These are phyloP conservation scores for Eufriesea mexicana DNA, from an alignment of 1,140 invertebrate genomes.

Conservation along the genomic window DNA sequence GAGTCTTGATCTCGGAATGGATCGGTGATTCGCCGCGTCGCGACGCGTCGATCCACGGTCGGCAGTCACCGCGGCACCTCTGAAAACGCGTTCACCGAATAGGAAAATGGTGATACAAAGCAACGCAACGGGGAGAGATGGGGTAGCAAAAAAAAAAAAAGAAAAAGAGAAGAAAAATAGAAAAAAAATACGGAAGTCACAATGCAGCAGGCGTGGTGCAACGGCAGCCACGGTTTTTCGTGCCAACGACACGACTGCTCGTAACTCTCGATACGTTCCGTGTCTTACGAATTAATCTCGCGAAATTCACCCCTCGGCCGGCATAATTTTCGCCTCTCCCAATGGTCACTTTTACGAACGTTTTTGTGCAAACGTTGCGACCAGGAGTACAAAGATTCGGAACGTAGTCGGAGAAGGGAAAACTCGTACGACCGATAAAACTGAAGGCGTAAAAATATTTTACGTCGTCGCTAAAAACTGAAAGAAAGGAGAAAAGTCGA, in stretches of 20 bases:
- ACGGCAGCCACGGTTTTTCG: slow-evolving; percentile 23
- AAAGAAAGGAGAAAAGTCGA: not conserved
- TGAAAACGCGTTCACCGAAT: slow-evolving; percentile 8
- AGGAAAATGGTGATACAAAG: slow-evolving; percentile 3
- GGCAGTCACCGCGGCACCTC: not conserved
- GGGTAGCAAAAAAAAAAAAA: not conserved
- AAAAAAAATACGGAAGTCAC: too few species aligned
- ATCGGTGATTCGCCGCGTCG: not conserved
- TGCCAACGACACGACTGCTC: slow-evolving; percentile 60
- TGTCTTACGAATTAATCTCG: slow-evolving; percentile 50
- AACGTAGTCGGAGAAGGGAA: not conserved
- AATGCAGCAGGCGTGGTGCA: slow-evolving; percentile 54
- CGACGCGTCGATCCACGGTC: too few species aligned
- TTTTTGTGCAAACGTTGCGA: not conserved
- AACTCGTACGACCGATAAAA: not conserved
- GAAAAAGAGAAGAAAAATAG: too few species aligned
- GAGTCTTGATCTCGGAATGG: not conserved
- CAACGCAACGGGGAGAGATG: too few species aligned
- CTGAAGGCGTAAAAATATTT: not conserved
- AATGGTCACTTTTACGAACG: not conserved
- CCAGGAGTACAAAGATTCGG: not conserved
- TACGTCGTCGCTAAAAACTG: not conserved
- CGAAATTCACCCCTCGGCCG: slow-evolving; percentile 1
- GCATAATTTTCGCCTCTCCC: slow-evolving; percentile 17
- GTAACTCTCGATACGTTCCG: slow-evolving; percentile 55